phyloP scores from a whole-genome alignment of 2,888 invertebrate species.

The Polietes domitor region DNA sequence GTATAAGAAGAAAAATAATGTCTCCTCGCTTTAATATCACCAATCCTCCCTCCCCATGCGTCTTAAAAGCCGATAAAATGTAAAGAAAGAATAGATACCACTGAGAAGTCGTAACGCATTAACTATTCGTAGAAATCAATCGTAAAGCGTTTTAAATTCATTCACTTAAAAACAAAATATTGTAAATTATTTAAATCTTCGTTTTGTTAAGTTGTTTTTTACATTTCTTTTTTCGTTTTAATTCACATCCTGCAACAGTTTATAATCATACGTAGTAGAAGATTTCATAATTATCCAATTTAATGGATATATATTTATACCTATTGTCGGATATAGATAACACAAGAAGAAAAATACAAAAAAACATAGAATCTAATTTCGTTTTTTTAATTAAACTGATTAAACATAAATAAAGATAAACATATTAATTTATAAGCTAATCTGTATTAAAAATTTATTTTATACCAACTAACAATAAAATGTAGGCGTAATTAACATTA shows the following conservation, averaged over 20 bases:
- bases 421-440: constrained; percentile 52
- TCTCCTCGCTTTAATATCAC: constrained; percentile 47
- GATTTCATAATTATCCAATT: constrained; percentile 55
- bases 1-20: neutral
- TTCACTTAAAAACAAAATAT: constrained; percentile 9
- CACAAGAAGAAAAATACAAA: constrained; percentile 27
- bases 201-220: constrained; percentile 56
- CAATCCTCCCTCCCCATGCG: neutral
- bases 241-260: constrained; percentile 13
- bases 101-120: neutral
- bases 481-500: constrained; percentile 62
- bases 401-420: constrained; percentile 52
- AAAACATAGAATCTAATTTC: constrained; percentile 41
- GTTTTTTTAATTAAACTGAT: constrained; percentile 44
- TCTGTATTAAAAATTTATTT: constrained; percentile 38
- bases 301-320: constrained; percentile 53
- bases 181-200: constrained; percentile 58
- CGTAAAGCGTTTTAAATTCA: constrained; percentile 3
- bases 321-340: constrained; percentile 36
- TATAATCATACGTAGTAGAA: constrained; percentile 34
- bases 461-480: constrained; percentile 3
- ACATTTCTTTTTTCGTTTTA: constrained; percentile 33
- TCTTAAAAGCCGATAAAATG: neutral
- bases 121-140: constrained; percentile 11
- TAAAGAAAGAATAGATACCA: constrained; percentile 2